Percentiles rank a stretch among this genome's conserved stretches.
Conservation (phyloP, 2,113 vertebrate species). For the Pseudorhombus dupliciocellatus region DNA sequence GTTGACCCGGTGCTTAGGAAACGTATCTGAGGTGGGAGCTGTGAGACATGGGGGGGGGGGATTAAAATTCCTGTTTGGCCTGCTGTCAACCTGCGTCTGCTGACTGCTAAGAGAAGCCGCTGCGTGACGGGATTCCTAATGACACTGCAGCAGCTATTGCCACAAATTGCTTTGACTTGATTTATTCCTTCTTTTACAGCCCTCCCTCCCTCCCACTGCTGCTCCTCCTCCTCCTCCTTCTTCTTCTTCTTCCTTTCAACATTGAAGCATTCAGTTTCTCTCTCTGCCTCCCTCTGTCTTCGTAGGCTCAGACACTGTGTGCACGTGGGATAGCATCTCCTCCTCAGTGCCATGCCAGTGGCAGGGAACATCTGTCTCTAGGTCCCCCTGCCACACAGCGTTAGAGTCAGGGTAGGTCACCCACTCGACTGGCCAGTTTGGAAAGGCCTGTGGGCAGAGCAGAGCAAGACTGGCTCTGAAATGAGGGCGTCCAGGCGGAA, state of each 20-base stretch:
- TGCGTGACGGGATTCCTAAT: constrained; percentile 81
- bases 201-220: constrained; percentile 5
- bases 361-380: constrained; percentile 87
- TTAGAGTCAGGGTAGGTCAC: constrained; percentile 75
- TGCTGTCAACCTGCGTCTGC: constrained; percentile 72
- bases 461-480: constrained; percentile 43
- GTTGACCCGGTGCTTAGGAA: constrained; percentile 29
- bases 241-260: constrained; percentile 33
- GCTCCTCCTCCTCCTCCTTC: neutral
- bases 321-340: constrained; percentile 45
- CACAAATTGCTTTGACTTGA: constrained; percentile 81
- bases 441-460: constrained; percentile 61
- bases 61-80: constrained; percentile 81
- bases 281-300: constrained; percentile 30
- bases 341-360: constrained; percentile 76
- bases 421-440: constrained; percentile 66
- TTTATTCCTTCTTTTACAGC: constrained; percentile 78
- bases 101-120: constrained; percentile 67
- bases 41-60: constrained; percentile 51
- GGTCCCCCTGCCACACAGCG: constrained; percentile 73
- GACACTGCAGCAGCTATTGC: constrained; percentile 77
- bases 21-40: constrained; percentile 54
- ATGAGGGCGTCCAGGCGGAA: constrained; percentile 65
- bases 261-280: constrained; percentile 48
- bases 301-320: constrained; percentile 31